Conservation (phyloP, 2,113 vertebrate genomes). For the Campylorhamphus procurvoides region DNA sequence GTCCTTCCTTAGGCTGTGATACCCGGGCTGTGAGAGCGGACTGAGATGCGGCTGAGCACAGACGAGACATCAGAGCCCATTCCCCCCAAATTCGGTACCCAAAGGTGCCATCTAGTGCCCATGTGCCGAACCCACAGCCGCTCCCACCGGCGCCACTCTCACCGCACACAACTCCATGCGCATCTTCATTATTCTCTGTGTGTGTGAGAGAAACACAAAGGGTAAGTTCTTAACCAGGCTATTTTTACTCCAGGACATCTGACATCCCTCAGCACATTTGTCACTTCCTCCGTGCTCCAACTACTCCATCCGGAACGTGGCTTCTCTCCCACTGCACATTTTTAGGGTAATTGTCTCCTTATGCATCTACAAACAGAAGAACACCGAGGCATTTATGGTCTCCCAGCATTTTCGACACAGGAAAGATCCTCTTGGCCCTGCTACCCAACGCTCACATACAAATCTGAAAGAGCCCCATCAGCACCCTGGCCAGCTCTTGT, state of each 20-base stretch:
- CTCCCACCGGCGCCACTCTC: neutral
- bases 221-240: neutral
- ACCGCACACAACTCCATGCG: fast-evolving
- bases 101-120: conserved; percentile 72
- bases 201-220: neutral
- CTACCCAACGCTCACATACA: neutral
- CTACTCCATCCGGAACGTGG: neutral
- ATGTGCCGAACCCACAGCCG: neutral
- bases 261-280: neutral
- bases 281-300: neutral
- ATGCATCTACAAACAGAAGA: neutral
- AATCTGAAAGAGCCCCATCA: neutral
- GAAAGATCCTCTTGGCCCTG: neutral
- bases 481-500: neutral
- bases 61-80: neutral
- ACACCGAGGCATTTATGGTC: neutral
- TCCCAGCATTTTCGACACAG: neutral
- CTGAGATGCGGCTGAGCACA: neutral
- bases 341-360: neutral
- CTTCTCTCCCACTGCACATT: neutral
- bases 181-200: neutral
- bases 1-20: neutral
- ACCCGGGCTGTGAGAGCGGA: neutral
- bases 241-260: neutral
- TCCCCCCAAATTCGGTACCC: conserved; percentile 24